Evolutionary conservation across 2,797 vertebrate species (phyloP).

Genomic region (Micropoecilia bifurca): DNA sequence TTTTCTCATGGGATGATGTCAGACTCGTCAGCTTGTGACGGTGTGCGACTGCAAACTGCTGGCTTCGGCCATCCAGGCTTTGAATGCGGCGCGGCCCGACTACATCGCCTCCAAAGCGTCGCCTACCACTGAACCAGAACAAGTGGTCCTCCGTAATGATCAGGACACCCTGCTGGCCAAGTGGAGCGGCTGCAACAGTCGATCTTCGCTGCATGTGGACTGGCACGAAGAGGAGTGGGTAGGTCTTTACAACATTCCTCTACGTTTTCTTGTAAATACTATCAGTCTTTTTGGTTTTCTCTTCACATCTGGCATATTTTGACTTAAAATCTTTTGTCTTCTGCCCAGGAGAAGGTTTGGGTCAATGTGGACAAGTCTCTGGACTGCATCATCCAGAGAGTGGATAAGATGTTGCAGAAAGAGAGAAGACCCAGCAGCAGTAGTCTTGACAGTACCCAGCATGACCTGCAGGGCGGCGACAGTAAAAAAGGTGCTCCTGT

Average conservation of each 20-base stretch:
- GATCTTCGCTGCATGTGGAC: slow-evolving; percentile 90
- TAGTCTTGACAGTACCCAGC: slow-evolving; percentile 85
- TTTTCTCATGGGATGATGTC: background rate
- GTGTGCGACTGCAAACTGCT: slow-evolving; percentile 97
- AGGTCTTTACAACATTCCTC: slow-evolving; percentile 40
- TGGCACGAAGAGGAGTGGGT: slow-evolving; percentile 99
- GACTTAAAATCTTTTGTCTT: background rate
- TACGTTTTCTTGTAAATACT: background rate
- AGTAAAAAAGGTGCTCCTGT: slow-evolving; percentile 89
- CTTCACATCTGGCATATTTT: background rate
- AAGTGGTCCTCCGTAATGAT: slow-evolving; percentile 96
- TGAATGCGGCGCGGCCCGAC: slow-evolving; percentile 94
- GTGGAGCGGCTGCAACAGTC: slow-evolving; percentile 92
- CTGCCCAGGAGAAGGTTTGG: slow-evolving; percentile 94
- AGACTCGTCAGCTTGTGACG: slow-evolving; percentile 95
- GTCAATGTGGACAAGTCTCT: slow-evolving; percentile 97
- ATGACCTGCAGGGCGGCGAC: slow-evolving; percentile 77
- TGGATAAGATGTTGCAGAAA: slow-evolving; percentile 96
- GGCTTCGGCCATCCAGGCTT: slow-evolving; percentile 92
- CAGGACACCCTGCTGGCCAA: slow-evolving; percentile 95
- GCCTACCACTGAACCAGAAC: slow-evolving; percentile 91
- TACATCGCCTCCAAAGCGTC: slow-evolving; percentile 97
- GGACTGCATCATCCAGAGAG: slow-evolving; percentile 96
- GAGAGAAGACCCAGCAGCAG: slow-evolving; percentile 85
- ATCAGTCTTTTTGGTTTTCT: background rate